Evolutionary conservation across 2,113 vertebrate genomes (phyloP).

Genomic region (Tragelaphus imberbis): DNA sequence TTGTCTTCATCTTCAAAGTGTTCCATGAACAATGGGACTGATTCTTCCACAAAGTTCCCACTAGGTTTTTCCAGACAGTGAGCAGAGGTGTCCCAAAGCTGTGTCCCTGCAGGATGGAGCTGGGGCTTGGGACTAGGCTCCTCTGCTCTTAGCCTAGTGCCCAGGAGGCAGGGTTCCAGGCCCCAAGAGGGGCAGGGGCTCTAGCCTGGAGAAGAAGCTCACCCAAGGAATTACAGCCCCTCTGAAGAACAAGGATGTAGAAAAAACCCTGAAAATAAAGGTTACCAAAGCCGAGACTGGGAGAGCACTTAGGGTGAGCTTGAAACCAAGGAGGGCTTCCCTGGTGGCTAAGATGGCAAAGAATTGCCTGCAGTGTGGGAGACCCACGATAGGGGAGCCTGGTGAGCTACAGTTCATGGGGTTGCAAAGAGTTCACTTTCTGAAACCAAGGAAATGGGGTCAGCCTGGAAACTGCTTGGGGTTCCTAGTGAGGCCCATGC

Average conservation of each 20-base stretch:
- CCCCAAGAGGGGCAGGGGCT: too few relatives aligned
- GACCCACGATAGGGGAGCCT: not conserved
- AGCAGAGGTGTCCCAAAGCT: not conserved
- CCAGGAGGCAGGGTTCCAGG: not conserved
- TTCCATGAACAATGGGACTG: slow-evolving; percentile 26
- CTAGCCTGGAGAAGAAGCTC: not conserved
- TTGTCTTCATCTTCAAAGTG: slow-evolving; percentile 52
- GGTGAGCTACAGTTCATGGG: not conserved
- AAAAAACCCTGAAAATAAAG: not conserved
- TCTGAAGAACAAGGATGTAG: not conserved
- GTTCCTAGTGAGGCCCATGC: not conserved
- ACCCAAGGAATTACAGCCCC: not conserved
- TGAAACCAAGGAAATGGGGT: not conserved
- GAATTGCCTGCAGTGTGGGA: not conserved
- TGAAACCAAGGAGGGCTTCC: not conserved
- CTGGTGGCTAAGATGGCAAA: not conserved
- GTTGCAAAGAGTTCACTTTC: not conserved
- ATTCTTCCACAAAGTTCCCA: not conserved
- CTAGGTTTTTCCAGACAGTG: not conserved
- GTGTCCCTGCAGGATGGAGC: fast-evolving
- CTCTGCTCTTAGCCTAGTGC: not conserved
- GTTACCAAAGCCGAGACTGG: not conserved
- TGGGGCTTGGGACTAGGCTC: not conserved
- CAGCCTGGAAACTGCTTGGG: not conserved
- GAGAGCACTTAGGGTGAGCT: not conserved